phyloP scores from a whole-genome alignment of 2,797 vertebrate species.

The Bothrops alternatus region DNA sequence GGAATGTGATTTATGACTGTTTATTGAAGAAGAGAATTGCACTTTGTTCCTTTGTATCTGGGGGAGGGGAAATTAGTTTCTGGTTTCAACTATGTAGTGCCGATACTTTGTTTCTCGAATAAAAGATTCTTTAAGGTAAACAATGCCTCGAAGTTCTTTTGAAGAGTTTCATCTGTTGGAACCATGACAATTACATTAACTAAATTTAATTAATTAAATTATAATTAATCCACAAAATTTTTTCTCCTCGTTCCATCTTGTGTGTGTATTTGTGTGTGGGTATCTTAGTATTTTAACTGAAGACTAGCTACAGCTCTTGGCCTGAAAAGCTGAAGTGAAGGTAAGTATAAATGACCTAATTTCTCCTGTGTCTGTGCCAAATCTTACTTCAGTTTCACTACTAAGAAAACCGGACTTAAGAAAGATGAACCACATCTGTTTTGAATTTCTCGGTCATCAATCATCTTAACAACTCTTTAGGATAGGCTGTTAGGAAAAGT shows the following conservation, averaged over 20 bases:
- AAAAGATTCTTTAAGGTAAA: too few relatives aligned
- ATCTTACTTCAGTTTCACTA: neutral
- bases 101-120: too few relatives aligned
- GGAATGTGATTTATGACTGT: too few relatives aligned
- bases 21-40: too few relatives aligned
- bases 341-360: neutral
- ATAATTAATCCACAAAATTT: neutral
- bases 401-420: neutral
- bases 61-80: too few relatives aligned
- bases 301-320: neutral
- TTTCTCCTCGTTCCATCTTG: neutral
- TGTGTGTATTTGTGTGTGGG: neutral
- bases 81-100: too few relatives aligned
- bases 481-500: neutral
- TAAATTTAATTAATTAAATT: neutral
- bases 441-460: slow-evolving; percentile 18
- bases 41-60: too few relatives aligned
- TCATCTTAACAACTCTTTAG: neutral
- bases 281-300: neutral
- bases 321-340: neutral
- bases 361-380: neutral
- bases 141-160: too few relatives aligned
- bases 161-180: too few relatives aligned
- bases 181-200: neutral
- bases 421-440: neutral